Evolutionary conservation across 2,888 invertebrate species (phyloP), one percentile per base, ranked within the genome.

Genomic region (Pteria penguin): DNA sequence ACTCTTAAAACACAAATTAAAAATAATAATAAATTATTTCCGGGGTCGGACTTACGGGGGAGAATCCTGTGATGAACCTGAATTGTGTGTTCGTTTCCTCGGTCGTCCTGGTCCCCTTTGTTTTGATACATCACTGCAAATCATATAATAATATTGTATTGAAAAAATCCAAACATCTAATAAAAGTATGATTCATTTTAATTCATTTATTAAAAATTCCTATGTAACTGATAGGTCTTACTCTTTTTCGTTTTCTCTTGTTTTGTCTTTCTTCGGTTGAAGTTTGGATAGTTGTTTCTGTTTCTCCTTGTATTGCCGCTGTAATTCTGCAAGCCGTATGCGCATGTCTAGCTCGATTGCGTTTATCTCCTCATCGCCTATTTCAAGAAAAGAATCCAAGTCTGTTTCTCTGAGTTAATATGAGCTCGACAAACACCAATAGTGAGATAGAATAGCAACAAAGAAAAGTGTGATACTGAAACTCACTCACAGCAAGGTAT

Each of bases 221-320:
- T 62, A 27, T 29, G 29, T n/a, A n/a, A n/a, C n/a, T n/a, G n/a
- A n/a, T n/a, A n/a, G 45, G 45, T 45, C 45, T 45, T 18, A 45
- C 45, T 45, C 45, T 45, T 45, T 45, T 8, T 45, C 45, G 66
- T 70, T 72, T 65, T 81, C 84, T 32, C 67, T 70, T 24, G 83
- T 84, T 65, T 72, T 79, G 22, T 78, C 76, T 57, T 79, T 80
- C 75, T 84, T 87, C 36, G 85, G 74, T 88, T 92, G 86, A 72
- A 94, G 93, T 86, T 94, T 94, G 8, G 90, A 89, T n/a, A 97
- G 92, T 91, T 97, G 96, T 33, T 95, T 95, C 89, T 96, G 96
- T 89, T 96, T 96, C 90, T 97, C 96, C 79, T 95, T 95, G 89
- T 96, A 93, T 88, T 96, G 95, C 31, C 95, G 94, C 87, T 97